Conservation (phyloP, 2,888 invertebrate genomes). For the Malacosoma neustria region DNA sequence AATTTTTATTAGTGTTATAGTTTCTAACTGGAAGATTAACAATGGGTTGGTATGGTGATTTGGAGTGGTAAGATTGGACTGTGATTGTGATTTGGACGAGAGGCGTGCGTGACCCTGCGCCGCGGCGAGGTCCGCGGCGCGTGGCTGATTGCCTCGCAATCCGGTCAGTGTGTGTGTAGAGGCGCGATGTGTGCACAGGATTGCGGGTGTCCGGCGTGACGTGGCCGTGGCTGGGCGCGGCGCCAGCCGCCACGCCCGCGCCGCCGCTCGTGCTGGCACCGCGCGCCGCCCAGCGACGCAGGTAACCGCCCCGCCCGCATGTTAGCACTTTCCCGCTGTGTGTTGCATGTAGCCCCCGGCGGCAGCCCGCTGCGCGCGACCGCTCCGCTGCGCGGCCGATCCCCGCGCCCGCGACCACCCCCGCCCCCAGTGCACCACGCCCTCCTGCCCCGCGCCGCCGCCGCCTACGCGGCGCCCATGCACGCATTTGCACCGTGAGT, state of each 20-base stretch:
- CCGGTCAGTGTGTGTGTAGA: slow-evolving; percentile 31
- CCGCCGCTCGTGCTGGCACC: slow-evolving; percentile 83
- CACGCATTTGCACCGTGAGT: slow-evolving; percentile 96
- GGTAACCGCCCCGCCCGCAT: slow-evolving; percentile 67
- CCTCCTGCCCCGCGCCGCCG: slow-evolving; percentile 83
- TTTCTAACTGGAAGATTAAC: slow-evolving; percentile 31
- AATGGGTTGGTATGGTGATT: neutral
- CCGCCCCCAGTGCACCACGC: slow-evolving; percentile 78
- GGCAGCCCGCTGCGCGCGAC: slow-evolving; percentile 79
- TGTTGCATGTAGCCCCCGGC: slow-evolving; percentile 79
- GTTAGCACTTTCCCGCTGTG: slow-evolving; percentile 32
- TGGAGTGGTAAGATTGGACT: neutral
- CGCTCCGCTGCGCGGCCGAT: slow-evolving; percentile 82
- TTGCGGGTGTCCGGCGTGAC: slow-evolving; percentile 85
- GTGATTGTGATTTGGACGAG: slow-evolving; percentile 5
- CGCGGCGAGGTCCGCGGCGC: slow-evolving; percentile 1
- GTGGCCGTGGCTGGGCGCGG: slow-evolving; percentile 84
- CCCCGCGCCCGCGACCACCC: slow-evolving; percentile 78
- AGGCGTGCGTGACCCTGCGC: slow-evolving; percentile 3
- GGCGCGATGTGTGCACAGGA: slow-evolving; percentile 75
- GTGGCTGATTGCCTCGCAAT: neutral
- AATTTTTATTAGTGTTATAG: slow-evolving; percentile 31
- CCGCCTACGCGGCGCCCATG: slow-evolving; percentile 83
- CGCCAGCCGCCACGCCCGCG: slow-evolving; percentile 76
- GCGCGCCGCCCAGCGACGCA: slow-evolving; percentile 83